phyloP scores from a whole-genome alignment of 2,888 invertebrate genomes.

The Himalopsyche anomala region DNA sequence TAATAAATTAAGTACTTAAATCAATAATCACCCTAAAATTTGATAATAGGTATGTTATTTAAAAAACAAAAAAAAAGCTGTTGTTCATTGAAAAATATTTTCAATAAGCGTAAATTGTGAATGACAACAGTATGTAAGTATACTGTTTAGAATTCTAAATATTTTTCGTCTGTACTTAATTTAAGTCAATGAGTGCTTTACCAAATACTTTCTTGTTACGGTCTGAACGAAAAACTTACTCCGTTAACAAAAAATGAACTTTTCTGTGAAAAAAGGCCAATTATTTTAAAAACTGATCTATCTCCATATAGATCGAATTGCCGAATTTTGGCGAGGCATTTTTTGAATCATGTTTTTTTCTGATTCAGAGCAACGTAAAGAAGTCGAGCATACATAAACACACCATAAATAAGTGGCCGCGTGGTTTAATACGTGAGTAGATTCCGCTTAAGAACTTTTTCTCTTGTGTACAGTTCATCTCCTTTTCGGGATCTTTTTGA shows the following conservation, averaged over 20 bases:
- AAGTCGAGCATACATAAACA: conserved; percentile 7
- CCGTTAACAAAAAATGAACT: background rate
- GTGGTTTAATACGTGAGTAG: background rate
- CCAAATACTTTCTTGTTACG: too few species aligned
- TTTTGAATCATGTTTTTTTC: conserved; percentile 36
- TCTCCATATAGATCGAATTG: background rate
- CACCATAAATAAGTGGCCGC: conserved; percentile 12
- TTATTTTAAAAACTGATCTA: background rate
- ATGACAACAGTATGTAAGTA: too few species aligned
- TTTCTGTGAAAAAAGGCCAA: background rate
- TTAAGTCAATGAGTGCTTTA: too few species aligned
- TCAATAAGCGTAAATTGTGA: too few species aligned
- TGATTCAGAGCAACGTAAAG: background rate
- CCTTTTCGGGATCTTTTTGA: conserved; percentile 24
- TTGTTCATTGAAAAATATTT: too few species aligned
- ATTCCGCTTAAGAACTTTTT: background rate
- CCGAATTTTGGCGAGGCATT: background rate
- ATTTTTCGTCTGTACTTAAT: too few species aligned
- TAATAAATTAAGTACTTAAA: too few species aligned
- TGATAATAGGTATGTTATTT: too few species aligned
- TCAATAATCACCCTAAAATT: too few species aligned
- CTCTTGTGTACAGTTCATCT: background rate
- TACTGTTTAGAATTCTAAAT: too few species aligned
- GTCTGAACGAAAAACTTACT: too few species aligned
- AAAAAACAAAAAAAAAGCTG: too few species aligned